Evolutionary conservation across 2,888 invertebrate genomes (phyloP).

Genomic region (Eupithecia dodoneata): DNA sequence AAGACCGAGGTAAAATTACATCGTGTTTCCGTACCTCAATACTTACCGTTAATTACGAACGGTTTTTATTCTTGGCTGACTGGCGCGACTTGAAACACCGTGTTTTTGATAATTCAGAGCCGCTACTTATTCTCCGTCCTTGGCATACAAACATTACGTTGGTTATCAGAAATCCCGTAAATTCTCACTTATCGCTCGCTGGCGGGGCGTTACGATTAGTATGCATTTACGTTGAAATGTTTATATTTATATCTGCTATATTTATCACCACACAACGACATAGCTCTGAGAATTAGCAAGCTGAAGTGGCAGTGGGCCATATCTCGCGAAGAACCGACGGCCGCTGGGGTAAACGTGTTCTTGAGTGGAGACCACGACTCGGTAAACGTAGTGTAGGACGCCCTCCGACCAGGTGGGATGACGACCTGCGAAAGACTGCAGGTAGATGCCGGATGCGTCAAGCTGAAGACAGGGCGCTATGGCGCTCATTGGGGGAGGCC

Average conservation of each 20-base stretch:
- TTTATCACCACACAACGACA: neutral
- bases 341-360: too few species aligned
- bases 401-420: too few species aligned
- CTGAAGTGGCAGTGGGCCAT: too few species aligned
- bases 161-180: constrained; percentile 24
- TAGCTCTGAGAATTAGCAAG: too few species aligned
- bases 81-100: neutral
- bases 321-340: too few species aligned
- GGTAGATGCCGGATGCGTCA: too few species aligned
- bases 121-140: constrained; percentile 4
- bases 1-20: neutral
- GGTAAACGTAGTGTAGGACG: too few species aligned
- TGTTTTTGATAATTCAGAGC: neutral
- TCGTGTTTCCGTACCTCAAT: neutral
- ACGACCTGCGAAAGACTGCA: too few species aligned
- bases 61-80: neutral
- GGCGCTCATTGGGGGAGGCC: too few species aligned
- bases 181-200: constrained; percentile 20
- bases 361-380: too few species aligned
- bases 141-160: constrained; percentile 16
- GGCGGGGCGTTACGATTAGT: neutral
- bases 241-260: constrained; percentile 2
- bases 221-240: constrained; percentile 6
- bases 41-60: neutral
- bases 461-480: too few species aligned